Evolutionary conservation across 2,888 invertebrate genomes (phyloP), one percentile per base, ranked within the genome.

Genomic region (Clanis bilineata): DNA sequence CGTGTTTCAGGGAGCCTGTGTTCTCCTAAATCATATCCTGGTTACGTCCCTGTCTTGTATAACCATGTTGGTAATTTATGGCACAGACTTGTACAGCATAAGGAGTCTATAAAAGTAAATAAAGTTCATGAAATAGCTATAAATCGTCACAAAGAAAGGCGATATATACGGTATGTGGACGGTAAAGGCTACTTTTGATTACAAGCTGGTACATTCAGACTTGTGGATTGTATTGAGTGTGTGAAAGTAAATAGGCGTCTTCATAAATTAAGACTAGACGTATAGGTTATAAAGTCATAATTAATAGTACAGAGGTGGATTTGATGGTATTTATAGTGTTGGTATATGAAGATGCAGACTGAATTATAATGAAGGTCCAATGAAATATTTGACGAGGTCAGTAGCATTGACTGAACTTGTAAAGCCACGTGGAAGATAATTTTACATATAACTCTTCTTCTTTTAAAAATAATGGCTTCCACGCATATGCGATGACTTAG

Each of bases 71-170:
- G 80, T 89, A 85, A 91, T 92, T 92, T 92, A 92, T 90, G 81
- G 84, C 82, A 71, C 65, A 81, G 81, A 83, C 82, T 83, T 80
- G 76, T 79, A 80, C 73, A 73, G 72, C 80, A 55, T 61, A 66
- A 62, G 62, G 60, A 62, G 80, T 83, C 88, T 87, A 88, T 89
- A 89, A 89, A 89, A 90, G 88, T 89, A 90, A 91, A 90, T 90
- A 91, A 90, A 90, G 80, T 83, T 85, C 85, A 86, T 86, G 89
- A 88, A 89, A 87, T 79, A 83, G 83, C 85, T 73, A 90, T 90
- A 89, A 88, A 90, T 90, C 81, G 75, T 72, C 81, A 85, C 85
- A 86, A 85, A 86, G 86, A 85, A 82, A 82, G 79, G 77, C 78
- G 77, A 80, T 86, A 85, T 76, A 64, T 73, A 74, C 75, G 71